Evolutionary conservation across 1,140 invertebrate species (phyloP).

Genomic region (Drosophila lacertosa): DNA sequence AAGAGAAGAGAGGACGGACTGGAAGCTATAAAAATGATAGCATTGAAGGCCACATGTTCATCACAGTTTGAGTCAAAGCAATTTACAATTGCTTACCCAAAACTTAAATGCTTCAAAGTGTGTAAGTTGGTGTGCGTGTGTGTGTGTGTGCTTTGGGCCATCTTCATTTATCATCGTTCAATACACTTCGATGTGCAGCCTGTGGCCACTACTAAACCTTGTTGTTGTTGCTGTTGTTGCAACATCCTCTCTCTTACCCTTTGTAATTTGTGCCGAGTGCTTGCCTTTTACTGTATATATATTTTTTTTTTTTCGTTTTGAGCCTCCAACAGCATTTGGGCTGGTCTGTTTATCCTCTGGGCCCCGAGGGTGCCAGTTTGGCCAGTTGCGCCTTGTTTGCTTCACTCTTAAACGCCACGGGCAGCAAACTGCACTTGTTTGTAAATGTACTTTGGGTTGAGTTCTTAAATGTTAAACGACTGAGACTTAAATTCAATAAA

Average conservation of each 20-base stretch:
- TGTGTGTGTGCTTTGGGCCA: slow-evolving; percentile 5
- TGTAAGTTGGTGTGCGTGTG: slow-evolving; percentile 3
- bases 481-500: too few species aligned
- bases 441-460: slow-evolving; percentile 1
- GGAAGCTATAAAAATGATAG: slow-evolving; percentile 62
- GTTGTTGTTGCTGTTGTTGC: slow-evolving; percentile 50
- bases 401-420: slow-evolving; percentile 1
- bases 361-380: not conserved
- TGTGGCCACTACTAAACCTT: slow-evolving; percentile 33
- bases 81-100: slow-evolving; percentile 28
- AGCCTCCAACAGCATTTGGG: slow-evolving; percentile 35
- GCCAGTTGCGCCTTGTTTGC: too few species aligned
- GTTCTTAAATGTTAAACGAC: not conserved
- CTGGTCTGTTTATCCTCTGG: slow-evolving; percentile 23
- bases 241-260: slow-evolving; percentile 4
- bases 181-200: slow-evolving; percentile 10
- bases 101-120: slow-evolving; percentile 16
- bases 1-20: not conserved
- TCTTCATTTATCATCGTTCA: slow-evolving; percentile 50
- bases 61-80: slow-evolving; percentile 24
- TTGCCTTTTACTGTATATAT: slow-evolving; percentile 16
- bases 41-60: slow-evolving; percentile 30
- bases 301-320: too few species aligned
- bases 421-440: slow-evolving; percentile 4
- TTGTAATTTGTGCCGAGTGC: slow-evolving; percentile 8